Base-by-base conservation (phyloP, 2,888 invertebrate species). In the Thymelicus acteon region DNA sequence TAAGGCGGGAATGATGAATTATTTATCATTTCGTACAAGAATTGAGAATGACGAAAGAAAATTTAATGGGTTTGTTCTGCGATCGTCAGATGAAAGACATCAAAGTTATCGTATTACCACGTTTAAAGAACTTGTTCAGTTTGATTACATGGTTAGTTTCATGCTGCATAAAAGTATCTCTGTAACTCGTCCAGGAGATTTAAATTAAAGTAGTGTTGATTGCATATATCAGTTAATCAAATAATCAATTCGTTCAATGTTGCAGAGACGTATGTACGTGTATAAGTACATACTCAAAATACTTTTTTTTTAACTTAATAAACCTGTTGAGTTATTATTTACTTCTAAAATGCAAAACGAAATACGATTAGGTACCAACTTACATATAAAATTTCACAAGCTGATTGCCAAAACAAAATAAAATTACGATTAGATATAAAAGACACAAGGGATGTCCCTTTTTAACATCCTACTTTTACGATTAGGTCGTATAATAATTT, bases 1-100 rank as follows among this genome's bases (percentile, higher is more conserved):
- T 90, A 91, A 90, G 88, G 90, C 88, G 82, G 81, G 80, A 87
- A 87, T 88, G 87, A 90, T 92, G 90, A 91, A 91, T 92, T 91
- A 92, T 92, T 91, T 91, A 91, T 91, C 84, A 87, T 87, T 88
- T 85, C 82, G 84, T 85, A 86, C 84, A 58, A 58, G 58, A 58
- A 37, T 85, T 80, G 75, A 78, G 82, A 84, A 85, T 83, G 84
- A 85, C 83, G 82, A 82, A 83, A 85, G 81, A 82, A 85, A 83
- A 85, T 85, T 85, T 83, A 75, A 76, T 76, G 76, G 72, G 64
- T 72, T 72, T 62, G 66, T 72, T 72, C 74, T 44, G 37, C 58
- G 60, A 64, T 47, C 49, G 44, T 37, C 10, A 79, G 79, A 76
- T 73, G 75, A 80, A 78, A 81, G 80, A 81, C 81, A 31, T 79